Percentiles rank a stretch among this genome's conserved stretches.
Conservation (phyloP, 2,888 invertebrate genomes). For the Polymixis flavicincta region DNA sequence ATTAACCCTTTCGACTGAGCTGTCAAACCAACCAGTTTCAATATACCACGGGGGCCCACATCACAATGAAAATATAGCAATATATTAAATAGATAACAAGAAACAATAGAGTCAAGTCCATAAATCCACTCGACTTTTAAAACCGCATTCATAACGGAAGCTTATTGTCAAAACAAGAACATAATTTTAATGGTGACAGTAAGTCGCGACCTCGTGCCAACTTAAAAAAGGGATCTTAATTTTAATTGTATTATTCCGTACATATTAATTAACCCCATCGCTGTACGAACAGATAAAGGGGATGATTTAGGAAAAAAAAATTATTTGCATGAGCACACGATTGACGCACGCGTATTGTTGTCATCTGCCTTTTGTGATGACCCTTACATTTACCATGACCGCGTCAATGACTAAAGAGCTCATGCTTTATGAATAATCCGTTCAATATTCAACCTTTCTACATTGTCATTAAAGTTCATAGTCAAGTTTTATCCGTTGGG, state of each 20-base stretch:
- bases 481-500: slow-evolving; percentile 65
- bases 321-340: slow-evolving; percentile 90
- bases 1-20: slow-evolving; percentile 89
- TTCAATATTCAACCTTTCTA: slow-evolving; percentile 76
- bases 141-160: slow-evolving; percentile 82
- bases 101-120: slow-evolving; percentile 83
- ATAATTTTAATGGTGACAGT: slow-evolving; percentile 89
- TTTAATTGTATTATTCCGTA: slow-evolving; percentile 89
- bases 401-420: slow-evolving; percentile 73
- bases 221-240: slow-evolving; percentile 85
- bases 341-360: slow-evolving; percentile 90
- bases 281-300: slow-evolving; percentile 87
- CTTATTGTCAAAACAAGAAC: slow-evolving; percentile 87
- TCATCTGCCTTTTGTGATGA: slow-evolving; percentile 90
- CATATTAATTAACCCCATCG: slow-evolving; percentile 90
- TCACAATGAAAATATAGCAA: slow-evolving; percentile 80
- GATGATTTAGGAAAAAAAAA: slow-evolving; percentile 89
- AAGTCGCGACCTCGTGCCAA: slow-evolving; percentile 88
- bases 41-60: slow-evolving; percentile 82
- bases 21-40: slow-evolving; percentile 86
- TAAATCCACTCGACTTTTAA: slow-evolving; percentile 85
- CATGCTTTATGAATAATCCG: slow-evolving; percentile 67
- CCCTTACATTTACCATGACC: slow-evolving; percentile 88
- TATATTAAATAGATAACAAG: slow-evolving; percentile 81
- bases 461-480: slow-evolving; percentile 77